Evolutionary conservation across 1,140 invertebrate species (phyloP), one percentile per base, ranked within the genome.

Genomic region (Chironomus tepperi): DNA sequence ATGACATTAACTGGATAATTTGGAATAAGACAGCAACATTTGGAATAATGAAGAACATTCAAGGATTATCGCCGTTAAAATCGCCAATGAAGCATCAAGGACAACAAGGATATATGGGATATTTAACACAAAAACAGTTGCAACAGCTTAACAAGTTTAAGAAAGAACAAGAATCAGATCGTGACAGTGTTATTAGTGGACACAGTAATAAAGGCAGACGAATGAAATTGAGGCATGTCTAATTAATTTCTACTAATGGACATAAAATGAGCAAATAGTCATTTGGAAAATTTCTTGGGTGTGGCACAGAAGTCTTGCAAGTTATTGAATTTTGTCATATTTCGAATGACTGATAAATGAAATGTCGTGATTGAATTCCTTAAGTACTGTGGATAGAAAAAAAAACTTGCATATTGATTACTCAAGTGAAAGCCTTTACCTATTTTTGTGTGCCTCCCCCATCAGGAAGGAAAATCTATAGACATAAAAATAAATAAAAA

Each of bases 161-260:
- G 19, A 70, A 70, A 10, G 65, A 70, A 7, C 65, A 18, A 70
- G 65, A 70, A 19, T 70, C 65, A 6, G 65, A 70, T 21, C 16
- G 19, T 18, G 65, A 70, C 3, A 70, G 65, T 21, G 16, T 70
- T 7, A 21, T 70, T 18, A 70, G 65, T 18, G 65, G 65, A 18
- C 65, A 70, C 19, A 70, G 65, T 19, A 70, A 70, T 19, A 70
- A 70, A 7, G 65, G 65, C n/a, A 18, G 65, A 70, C 16, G 65
- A 10, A 70, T 70, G 65, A 70, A 70, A 10, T 70, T 70, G 7
- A 70, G 65, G 65, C 65, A 70, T 70, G 16, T 18, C n/a, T 70
- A 21, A 70, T 70, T 70, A 19, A 19, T 18, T 70, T 70, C 18
- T 5, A 34, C 1, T 34, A 34, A 2, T 12, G 65, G 3, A 18